Conservation (phyloP, 1,140 invertebrate genomes). For the Apis florea region DNA sequence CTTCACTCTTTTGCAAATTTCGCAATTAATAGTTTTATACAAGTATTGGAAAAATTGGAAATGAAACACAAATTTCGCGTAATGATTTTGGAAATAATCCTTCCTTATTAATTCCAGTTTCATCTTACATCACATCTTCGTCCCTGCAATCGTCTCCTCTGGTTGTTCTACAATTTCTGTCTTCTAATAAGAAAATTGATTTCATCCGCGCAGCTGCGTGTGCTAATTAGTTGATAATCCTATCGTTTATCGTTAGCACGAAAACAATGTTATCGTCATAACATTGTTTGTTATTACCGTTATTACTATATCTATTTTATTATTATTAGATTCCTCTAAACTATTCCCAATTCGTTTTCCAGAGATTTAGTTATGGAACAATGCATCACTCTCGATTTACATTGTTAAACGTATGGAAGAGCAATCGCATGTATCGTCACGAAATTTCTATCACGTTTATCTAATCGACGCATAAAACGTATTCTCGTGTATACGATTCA, state of each 20-base stretch:
- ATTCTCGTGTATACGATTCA: no score
- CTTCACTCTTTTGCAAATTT: no score
- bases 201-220: not conserved
- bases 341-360: not conserved
- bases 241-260: not conserved
- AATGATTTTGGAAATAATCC: not conserved
- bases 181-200: not conserved
- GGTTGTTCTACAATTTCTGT: not conserved
- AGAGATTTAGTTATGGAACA: not conserved
- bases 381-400: not conserved
- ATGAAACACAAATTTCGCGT: not conserved
- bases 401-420: not conserved
- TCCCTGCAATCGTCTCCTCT: no score
- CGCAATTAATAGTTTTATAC: no score
- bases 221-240: slow-evolving; percentile 1
- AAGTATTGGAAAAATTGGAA: no score
- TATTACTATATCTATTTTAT: not conserved
- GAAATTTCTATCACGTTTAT: not conserved
- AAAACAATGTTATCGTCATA: not conserved
- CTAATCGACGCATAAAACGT: no score
- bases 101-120: not conserved
- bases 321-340: not conserved
- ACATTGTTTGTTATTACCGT: not conserved
- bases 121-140: not conserved
- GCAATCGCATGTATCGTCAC: not conserved